Percentiles rank a stretch among this genome's conserved stretches.
phyloP scores from a whole-genome alignment of 2,113 vertebrate genomes.

The Antechinus stuartii region DNA sequence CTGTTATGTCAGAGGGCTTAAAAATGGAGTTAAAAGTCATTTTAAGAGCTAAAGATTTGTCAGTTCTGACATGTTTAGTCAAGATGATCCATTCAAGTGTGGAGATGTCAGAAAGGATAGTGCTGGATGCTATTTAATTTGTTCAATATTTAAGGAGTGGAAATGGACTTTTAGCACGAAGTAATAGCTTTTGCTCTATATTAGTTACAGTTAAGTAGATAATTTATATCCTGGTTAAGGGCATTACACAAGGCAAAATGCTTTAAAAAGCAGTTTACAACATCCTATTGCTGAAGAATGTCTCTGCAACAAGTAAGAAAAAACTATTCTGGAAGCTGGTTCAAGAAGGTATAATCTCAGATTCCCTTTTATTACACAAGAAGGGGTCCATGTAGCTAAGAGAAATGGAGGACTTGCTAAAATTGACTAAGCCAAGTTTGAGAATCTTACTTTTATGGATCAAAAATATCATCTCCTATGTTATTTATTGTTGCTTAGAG shows the following conservation, averaged over 20 bases:
- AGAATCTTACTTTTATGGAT: slow-evolving; percentile 20
- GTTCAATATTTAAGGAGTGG: slow-evolving; percentile 70
- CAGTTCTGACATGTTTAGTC: slow-evolving; percentile 79
- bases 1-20: slow-evolving; percentile 78
- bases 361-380: slow-evolving; percentile 14
- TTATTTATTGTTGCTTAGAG: slow-evolving; percentile 1
- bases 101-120: slow-evolving; percentile 69
- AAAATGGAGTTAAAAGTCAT: slow-evolving; percentile 76
- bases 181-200: slow-evolving; percentile 72
- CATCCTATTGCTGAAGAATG: neutral
- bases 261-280: slow-evolving; percentile 63
- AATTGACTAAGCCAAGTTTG: slow-evolving; percentile 27
- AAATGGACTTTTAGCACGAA: slow-evolving; percentile 60
- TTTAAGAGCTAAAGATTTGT: slow-evolving; percentile 75
- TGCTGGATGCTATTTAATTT: slow-evolving; percentile 68
- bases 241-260: slow-evolving; percentile 70
- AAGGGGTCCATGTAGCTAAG: neutral
- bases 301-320: neutral
- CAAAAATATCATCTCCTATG: slow-evolving; percentile 13
- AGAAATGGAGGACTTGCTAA: slow-evolving; percentile 26
- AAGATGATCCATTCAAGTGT: slow-evolving; percentile 79
- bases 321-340: neutral
- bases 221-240: slow-evolving; percentile 78
- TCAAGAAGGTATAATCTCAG: neutral
- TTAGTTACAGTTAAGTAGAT: slow-evolving; percentile 66